These are phyloP conservation scores for Anguilla megastoma DNA, from an alignment of 2,797 vertebrate species.

Conservation along the genomic window DNA sequence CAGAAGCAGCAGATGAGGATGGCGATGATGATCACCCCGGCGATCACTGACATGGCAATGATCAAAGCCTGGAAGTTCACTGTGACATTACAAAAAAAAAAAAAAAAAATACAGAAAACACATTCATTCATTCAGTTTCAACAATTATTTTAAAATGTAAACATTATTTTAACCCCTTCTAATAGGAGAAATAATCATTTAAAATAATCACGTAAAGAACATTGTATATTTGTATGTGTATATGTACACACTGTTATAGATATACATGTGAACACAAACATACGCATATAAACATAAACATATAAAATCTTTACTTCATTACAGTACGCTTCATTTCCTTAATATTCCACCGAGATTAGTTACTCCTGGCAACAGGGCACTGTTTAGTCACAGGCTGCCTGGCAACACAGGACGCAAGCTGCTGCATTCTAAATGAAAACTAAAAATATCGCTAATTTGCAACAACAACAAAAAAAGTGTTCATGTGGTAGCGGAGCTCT, in stretches of 20 bases:
- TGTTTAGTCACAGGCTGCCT: background rate
- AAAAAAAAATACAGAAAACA: background rate
- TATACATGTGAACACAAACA: background rate
- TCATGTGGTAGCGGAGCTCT: background rate
- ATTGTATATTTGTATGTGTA: background rate
- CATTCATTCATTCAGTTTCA: background rate
- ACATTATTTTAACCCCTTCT: background rate
- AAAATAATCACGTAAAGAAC: background rate
- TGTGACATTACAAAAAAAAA: conserved; percentile 50
- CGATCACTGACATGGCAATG: conserved; percentile 82
- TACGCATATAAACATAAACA: background rate
- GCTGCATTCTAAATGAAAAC: background rate
- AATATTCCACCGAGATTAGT: conserved; percentile 3
- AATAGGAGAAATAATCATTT: background rate
- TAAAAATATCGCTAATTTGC: background rate
- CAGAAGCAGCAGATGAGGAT: conserved; percentile 79
- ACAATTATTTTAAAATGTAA: background rate
- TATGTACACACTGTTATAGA: background rate
- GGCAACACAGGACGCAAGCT: background rate
- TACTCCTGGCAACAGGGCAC: background rate
- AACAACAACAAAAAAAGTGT: background rate
- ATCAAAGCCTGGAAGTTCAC: conserved; percentile 93
- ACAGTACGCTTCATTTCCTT: background rate
- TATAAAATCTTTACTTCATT: background rate
- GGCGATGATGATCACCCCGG: conserved; percentile 73